A percentile compares a stretch with the other conserved stretches of the same genome.
Evolutionary conservation across 2,797 vertebrate species (phyloP).

Genomic region (Bradypodion pumilum): DNA sequence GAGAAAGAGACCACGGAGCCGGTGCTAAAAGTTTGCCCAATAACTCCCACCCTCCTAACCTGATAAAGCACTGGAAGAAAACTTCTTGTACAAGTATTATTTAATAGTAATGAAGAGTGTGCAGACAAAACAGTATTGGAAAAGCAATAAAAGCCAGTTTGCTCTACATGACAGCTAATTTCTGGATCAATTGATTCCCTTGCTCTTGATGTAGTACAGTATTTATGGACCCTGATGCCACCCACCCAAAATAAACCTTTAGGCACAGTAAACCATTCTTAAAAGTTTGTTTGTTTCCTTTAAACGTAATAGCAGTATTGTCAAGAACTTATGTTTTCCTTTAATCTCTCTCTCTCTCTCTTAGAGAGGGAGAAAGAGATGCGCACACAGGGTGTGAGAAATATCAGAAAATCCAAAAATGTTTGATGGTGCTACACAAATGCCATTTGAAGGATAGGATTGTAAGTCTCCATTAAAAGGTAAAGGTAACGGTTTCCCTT

Average conservation of each 20-base stretch:
- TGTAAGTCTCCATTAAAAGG: no score
- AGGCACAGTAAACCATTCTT: slow-evolving; percentile 18
- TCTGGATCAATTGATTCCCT: slow-evolving; percentile 65
- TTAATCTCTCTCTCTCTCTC: not conserved
- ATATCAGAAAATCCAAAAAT: not conserved
- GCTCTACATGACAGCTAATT: slow-evolving; percentile 66
- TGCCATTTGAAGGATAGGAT: rapidly evolving
- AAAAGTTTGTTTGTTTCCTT: not conserved
- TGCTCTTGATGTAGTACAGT: slow-evolving; percentile 40
- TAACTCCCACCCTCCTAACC: slow-evolving; percentile 49
- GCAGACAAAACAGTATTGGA: slow-evolving; percentile 54
- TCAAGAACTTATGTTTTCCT: not conserved
- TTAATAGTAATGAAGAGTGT: slow-evolving; percentile 61
- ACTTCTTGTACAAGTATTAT: slow-evolving; percentile 49
- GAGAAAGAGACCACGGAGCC: slow-evolving; percentile 21
- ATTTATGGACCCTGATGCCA: slow-evolving; percentile 44
- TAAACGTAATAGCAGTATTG: slow-evolving; percentile 8
- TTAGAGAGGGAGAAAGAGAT: not conserved
- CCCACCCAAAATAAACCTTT: slow-evolving; percentile 51
- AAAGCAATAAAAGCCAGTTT: slow-evolving; percentile 66
- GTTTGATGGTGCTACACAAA: not conserved
- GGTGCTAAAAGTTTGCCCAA: slow-evolving; percentile 35
- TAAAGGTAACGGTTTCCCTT: no score
- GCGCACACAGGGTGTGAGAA: not conserved
- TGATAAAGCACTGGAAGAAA: slow-evolving; percentile 38